A percentile compares a stretch with the other conserved stretches of the same genome.
These are phyloP conservation scores for Dioctria linearis DNA, from an alignment of 2,888 invertebrate genomes.

Conservation along the genomic window DNA sequence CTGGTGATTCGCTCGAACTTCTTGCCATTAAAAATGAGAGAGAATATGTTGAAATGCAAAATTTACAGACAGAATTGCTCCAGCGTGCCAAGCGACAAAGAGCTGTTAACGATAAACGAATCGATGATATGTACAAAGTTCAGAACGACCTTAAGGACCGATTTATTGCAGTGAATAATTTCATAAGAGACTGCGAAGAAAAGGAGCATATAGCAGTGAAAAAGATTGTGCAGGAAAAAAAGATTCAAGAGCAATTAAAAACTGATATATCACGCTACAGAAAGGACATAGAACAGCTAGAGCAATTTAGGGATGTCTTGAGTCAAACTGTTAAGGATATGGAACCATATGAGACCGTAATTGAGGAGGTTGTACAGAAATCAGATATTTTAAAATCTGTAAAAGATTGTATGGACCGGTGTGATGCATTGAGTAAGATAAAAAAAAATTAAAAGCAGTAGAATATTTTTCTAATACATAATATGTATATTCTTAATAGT, in stretches of 20 bases:
- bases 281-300: conserved; percentile 62
- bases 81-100: conserved; percentile 64
- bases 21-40: conserved; percentile 67
- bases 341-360: conserved; percentile 67
- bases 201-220: conserved; percentile 66
- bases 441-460: neutral
- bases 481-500: conserved; percentile 62
- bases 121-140: conserved; percentile 64
- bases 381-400: conserved; percentile 66
- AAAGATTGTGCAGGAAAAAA: conserved; percentile 65
- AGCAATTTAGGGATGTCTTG: conserved; percentile 64
- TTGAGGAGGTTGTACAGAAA: conserved; percentile 66
- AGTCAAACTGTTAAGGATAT: conserved; percentile 65
- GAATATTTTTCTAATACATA: neutral
- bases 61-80: conserved; percentile 66
- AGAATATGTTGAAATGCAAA: conserved; percentile 66
- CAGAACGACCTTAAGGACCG: conserved; percentile 66
- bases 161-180: conserved; percentile 68
- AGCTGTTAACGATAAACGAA: conserved; percentile 64
- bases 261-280: conserved; percentile 63
- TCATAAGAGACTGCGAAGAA: conserved; percentile 68
- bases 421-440: conserved; percentile 69
- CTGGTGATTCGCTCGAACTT: conserved; percentile 68
- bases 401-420: conserved; percentile 69
- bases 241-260: conserved; percentile 63